Base-by-base conservation (phyloP, 2,113 vertebrate species). In the Heteronetta atricapilla region DNA sequence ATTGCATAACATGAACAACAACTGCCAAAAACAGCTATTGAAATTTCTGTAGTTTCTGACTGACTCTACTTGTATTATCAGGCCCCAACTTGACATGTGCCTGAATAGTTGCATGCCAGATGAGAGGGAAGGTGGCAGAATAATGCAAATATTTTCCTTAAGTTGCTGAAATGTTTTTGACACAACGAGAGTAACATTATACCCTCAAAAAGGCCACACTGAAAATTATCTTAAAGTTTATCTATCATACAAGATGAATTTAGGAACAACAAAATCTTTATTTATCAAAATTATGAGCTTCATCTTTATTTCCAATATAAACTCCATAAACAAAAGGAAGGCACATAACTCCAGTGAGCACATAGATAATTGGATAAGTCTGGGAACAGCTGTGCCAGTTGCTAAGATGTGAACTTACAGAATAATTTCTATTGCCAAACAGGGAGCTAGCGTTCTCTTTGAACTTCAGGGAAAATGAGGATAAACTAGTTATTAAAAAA, bases 41-140 rank as follows among this genome's bases (percentile, higher is more conserved):
- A 95, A 95, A 84, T 25, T 77, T 83, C 73, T 78, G 42, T 63
- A n/a, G 77, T 58, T 78, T 60, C 83, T 82, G 94, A 93, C 25
- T 89, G 88, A 89, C 63, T 91, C 59, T 86, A 62, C 87, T 91
- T 95, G 91, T 93, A 94, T 38, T 95, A 91, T 95, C 93, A 97
- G 85, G 93, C 48, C 91, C 82, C 74, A 92, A 89, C 84, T 53
- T 96, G 93, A 94, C 46, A 72, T 64, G 48, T 44, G 76, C 60
- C 76, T 60, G 25, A 82, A 87, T 11, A 88, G 34, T 34, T 82
- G 86, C 91, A 90, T 72, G 55, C 68, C 79, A 94, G 79, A 95
- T 64, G 82, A 91, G 79, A 64, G 68, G 21, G 42, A 89, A 94
- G 66, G 89, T 82, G 84, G 84, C 59, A 91, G 23, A 42, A 90